Percentiles rank a stretch among this genome's conserved stretches.
phyloP scores from a whole-genome alignment of 2,888 invertebrate genomes.

The Lissonota sp. region DNA sequence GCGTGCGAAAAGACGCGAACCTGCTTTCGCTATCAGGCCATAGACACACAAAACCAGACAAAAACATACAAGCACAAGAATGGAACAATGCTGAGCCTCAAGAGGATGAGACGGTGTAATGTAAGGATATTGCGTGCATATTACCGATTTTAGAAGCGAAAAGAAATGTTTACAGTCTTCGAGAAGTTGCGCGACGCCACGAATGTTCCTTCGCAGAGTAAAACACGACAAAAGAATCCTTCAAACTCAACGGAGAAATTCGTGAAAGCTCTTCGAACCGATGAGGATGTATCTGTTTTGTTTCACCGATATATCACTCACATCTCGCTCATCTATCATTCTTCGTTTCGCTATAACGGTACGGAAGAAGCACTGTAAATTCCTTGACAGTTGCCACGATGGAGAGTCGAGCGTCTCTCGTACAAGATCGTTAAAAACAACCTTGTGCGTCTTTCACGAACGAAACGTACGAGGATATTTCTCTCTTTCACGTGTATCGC shows the following conservation, averaged over 20 bases:
- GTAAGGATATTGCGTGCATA: not conserved
- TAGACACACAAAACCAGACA: slow-evolving; percentile 12
- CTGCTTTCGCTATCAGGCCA: slow-evolving; percentile 9
- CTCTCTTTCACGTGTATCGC: not conserved
- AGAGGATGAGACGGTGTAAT: not conserved
- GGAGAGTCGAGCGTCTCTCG: slow-evolving; percentile 26
- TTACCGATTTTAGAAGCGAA: not conserved
- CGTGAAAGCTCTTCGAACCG: not conserved
- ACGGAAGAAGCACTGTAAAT: slow-evolving; percentile 4
- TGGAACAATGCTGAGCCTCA: not conserved
- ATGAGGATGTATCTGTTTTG: slow-evolving; percentile 25
- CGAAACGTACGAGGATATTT: slow-evolving; percentile 1
- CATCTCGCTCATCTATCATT: slow-evolving; percentile 20
- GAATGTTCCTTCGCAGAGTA: slow-evolving; percentile 30
- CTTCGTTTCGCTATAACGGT: slow-evolving; percentile 8
- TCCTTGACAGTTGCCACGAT: slow-evolving; percentile 14
- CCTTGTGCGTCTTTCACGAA: slow-evolving; percentile 9
- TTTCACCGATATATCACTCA: slow-evolving; percentile 25
- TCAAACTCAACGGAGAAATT: slow-evolving; percentile 13
- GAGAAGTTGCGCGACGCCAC: slow-evolving; percentile 8
- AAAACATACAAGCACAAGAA: not conserved
- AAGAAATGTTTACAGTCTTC: not conserved
- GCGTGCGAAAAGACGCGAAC: slow-evolving; percentile 47
- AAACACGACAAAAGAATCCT: slow-evolving; percentile 42
- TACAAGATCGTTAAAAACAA: slow-evolving; percentile 10